Evolutionary conservation across 2,797 vertebrate genomes (phyloP).

Genomic region (Myotis myotis): DNA sequence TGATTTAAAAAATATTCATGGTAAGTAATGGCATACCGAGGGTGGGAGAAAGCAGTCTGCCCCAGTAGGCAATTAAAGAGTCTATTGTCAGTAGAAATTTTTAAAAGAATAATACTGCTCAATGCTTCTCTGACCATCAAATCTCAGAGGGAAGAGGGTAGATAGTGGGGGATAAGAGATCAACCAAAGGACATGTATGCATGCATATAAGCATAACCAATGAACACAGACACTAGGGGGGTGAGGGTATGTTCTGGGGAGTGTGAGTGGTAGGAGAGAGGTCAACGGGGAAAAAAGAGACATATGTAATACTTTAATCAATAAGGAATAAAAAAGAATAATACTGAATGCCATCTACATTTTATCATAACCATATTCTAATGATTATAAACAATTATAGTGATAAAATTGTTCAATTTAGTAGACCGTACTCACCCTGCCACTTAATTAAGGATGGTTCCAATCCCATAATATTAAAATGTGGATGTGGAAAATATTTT

Average conservation of each 20-base stretch:
- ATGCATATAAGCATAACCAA: no score
- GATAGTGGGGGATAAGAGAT: no score
- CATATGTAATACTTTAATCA: no score
- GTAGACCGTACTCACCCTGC: fast-evolving
- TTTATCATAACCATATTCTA: neutral
- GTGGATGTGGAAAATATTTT: neutral
- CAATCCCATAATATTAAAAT: neutral
- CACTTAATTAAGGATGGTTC: neutral
- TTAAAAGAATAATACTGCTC: neutral
- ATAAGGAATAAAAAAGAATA: no score
- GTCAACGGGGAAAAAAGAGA: no score
- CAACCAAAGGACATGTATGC: no score
- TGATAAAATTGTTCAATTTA: neutral
- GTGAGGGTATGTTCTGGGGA: no score
- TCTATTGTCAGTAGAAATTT: neutral
- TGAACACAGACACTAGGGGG: no score
- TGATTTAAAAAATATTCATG: neutral
- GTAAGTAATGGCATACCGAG: neutral
- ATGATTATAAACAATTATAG: neutral
- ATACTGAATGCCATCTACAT: neutral
- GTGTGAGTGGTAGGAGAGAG: no score
- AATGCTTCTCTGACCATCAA: no score
- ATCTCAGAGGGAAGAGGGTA: no score
- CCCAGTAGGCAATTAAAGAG: neutral
- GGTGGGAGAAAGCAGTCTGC: neutral